Evolutionary conservation across 2,888 invertebrate species (phyloP).

Genomic region (Pachydiplax longipennis): DNA sequence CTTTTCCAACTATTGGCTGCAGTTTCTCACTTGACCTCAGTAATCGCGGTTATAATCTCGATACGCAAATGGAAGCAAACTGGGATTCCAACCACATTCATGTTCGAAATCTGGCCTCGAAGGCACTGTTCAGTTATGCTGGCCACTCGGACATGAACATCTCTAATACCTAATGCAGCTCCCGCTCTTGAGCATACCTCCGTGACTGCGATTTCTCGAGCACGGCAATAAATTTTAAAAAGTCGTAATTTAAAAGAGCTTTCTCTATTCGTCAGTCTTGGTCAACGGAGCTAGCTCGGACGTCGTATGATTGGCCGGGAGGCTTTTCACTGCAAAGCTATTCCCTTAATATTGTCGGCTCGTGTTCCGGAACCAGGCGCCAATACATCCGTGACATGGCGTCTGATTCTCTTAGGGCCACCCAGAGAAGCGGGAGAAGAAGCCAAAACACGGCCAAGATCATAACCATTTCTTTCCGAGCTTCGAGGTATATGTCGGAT

Average conservation of each 20-base stretch:
- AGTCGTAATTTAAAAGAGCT: neutral
- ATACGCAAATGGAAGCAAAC: neutral
- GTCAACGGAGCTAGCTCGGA: neutral
- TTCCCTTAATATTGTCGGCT: neutral
- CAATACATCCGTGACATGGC: conserved; percentile 27
- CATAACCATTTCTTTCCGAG: neutral
- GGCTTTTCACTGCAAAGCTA: neutral
- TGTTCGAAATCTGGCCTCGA: neutral
- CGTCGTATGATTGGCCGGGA: neutral
- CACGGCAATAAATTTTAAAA: neutral
- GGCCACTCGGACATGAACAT: neutral
- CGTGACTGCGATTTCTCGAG: neutral
- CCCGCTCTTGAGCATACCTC: neutral
- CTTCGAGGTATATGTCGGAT: neutral
- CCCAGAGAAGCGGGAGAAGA: neutral
- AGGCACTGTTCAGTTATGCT: neutral
- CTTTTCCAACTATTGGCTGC: too few species aligned
- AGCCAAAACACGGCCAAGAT: conserved; percentile 3
- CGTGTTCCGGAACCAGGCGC: neutral
- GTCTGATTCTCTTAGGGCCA: conserved; percentile 1
- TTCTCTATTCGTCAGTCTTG: neutral
- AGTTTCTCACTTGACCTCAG: too few species aligned
- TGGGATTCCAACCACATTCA: neutral
- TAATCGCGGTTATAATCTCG: neutral
- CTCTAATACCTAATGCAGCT: neutral